These are phyloP conservation scores for Onthophagus taurus DNA, from an alignment of 1,140 invertebrate genomes.

Conservation along the genomic window DNA sequence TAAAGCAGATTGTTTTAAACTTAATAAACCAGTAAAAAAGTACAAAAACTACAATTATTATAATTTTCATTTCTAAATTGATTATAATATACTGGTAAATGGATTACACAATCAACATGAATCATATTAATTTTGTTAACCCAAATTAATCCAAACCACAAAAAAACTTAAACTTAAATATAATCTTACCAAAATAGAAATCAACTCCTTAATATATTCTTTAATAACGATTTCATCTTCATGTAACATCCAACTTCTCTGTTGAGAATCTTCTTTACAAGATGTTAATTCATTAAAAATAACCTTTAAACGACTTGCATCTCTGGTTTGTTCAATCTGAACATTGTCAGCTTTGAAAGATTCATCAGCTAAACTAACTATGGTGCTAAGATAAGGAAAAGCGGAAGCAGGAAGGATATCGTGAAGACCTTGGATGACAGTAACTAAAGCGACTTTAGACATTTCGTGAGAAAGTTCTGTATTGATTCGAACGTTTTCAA, in stretches of 20 bases:
- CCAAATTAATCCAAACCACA: slow-evolving; percentile 4
- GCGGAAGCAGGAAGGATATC: slow-evolving; percentile 48
- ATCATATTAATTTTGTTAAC: slow-evolving; percentile 6
- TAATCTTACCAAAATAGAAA: slow-evolving; percentile 69
- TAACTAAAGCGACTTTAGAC: slow-evolving; percentile 73
- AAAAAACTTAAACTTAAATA: too few relatives aligned
- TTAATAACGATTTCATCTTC: slow-evolving; percentile 83
- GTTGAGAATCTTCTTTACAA: slow-evolving; percentile 87
- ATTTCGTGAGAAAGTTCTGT: slow-evolving; percentile 80
- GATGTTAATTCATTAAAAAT: slow-evolving; percentile 73
- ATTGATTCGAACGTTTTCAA: slow-evolving; percentile 67
- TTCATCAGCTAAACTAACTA: slow-evolving; percentile 43
- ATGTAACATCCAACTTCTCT: slow-evolving; percentile 86
- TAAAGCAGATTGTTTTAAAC: too few relatives aligned
- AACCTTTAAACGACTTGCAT: slow-evolving; percentile 67
- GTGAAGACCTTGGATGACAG: slow-evolving; percentile 59
- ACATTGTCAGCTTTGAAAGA: slow-evolving; percentile 53
- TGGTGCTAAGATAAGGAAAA: slow-evolving; percentile 47
- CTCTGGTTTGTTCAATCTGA: slow-evolving; percentile 56
- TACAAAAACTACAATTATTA: too few relatives aligned
- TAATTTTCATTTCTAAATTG: too few relatives aligned
- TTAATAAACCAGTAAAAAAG: too few relatives aligned
- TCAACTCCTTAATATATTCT: slow-evolving; percentile 71
- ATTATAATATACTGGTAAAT: slow-evolving; percentile 1
- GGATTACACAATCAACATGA: slow-evolving; percentile 3